Evolutionary conservation across 2,797 vertebrate species (phyloP), one percentile per base, ranked within the genome.

Genomic region (Cheirogaleus major): DNA sequence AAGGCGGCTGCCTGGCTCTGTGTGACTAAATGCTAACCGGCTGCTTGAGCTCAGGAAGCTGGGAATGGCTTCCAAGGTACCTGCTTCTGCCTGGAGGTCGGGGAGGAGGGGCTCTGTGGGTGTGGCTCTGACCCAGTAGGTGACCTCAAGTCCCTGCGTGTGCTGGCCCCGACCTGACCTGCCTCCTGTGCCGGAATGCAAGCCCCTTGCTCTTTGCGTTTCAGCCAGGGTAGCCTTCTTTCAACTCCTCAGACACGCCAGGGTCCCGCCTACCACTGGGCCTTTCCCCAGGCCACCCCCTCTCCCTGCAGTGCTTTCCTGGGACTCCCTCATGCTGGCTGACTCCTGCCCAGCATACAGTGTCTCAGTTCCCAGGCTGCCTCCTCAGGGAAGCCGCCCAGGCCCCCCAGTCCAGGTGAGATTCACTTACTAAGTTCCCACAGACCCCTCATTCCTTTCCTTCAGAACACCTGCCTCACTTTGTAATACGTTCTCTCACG

Each of bases 1-100:
- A 97, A 97, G 98, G 97, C 22, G 79, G 95, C 97, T 97, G 97
- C 96, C 79, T 95, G 80, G 93, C 70, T 93, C 41, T 82, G 91
- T 97, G 88, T 95, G 97, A 94, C 87, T 59, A 57, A 83, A 89
- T 79, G 83, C 83, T 98, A 93, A 98, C 92, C 57, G 13, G 38
- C 43, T 15, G 17, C 20, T 9, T 52, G 38, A 72, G 48, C 41
- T 52, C 81, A 43, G n/a, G 81, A 61, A 69, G 82, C 30, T 69
- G 25, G 23, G 0, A 4, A 23, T 1, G 27, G 65, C 23, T 80
- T 75, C 81, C 12, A 3, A 13, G 41, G n/a, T 9, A 9, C 43
- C 15, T 23, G n/a, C 61, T 14, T 81, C 86, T 20, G 55, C 32
- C 12, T 23, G 30, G 45, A 55, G 48, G 61, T 11, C 2, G 38